phyloP scores from a whole-genome alignment of 2,113 vertebrate genomes.

The Ammodramus savannarum region DNA sequence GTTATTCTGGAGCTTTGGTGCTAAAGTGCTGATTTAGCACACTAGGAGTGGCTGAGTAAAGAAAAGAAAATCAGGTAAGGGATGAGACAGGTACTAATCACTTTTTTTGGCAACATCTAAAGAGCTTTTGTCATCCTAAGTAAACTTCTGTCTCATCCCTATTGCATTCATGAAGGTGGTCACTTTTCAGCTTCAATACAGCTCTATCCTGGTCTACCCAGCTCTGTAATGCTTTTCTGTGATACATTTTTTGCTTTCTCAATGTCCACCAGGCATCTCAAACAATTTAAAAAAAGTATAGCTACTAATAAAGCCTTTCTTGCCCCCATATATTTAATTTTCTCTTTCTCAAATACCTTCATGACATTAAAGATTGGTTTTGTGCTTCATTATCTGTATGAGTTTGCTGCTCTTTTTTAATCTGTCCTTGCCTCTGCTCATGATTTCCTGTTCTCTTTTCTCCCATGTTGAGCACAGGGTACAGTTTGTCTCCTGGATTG shows the following conservation, averaged over 20 bases:
- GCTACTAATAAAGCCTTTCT: neutral
- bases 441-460: neutral
- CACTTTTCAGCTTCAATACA: neutral
- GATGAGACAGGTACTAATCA: slow-evolving; percentile 10
- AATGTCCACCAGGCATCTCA: neutral
- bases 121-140: neutral
- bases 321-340: neutral
- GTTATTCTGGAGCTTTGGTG: neutral
- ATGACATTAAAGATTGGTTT: neutral
- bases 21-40: slow-evolving; percentile 33
- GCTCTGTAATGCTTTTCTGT: neutral
- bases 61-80: neutral
- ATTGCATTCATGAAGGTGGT: neutral
- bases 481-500: neutral
- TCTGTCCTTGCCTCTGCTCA: neutral
- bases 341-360: neutral
- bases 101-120: neutral
- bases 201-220: neutral
- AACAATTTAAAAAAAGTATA: neutral
- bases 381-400: neutral
- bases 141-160: neutral
- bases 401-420: neutral
- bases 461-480: neutral
- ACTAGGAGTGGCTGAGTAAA: slow-evolving; percentile 17
- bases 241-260: neutral